Evolutionary conservation across 2,888 invertebrate genomes (phyloP), one percentile per base, ranked within the genome.

Genomic region (Miltochrista miniata): DNA sequence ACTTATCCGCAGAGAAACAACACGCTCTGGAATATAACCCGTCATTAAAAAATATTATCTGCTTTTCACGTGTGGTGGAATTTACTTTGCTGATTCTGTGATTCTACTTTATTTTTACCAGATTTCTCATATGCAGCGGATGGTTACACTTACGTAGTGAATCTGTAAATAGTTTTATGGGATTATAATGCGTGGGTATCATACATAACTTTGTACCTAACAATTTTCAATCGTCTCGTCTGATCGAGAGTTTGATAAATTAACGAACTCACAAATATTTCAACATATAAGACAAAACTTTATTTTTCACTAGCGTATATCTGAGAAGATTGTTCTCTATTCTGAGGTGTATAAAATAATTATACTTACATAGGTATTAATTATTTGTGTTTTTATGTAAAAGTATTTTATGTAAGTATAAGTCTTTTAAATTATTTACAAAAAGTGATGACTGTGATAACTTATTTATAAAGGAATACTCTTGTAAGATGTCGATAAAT

Each of bases 51-150:
- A 18, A 1, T 15, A 1, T 7, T 15, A 5, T 7, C 52, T 54
- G 45, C 47, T 45, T 29, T 51, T 38, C 40, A 58, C 24, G 48
- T 51, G 46, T 66, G 52, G 63, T 47, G 53, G 62, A 68, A 53
- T 55, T 57, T 51, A 61, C 59, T 57, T 54, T 59, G 55, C 48
- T 39, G 58, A 62, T 47, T n/a, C n/a, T n/a, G n/a, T n/a, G n/a
- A n/a, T n/a, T 53, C 56, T 51, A 43, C 43, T 59, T 67, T 72
- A 72, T 68, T 72, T 72, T 64, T 70, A 64, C 50, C 52, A 49
- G 40, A 59, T 54, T 64, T 58, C 60, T 54, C 53, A 58, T 59
- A 56, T 60, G 49, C 58, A 56, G 47, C 36, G 35, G 54, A 61
- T 51, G 49, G 52, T 66, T 55, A 64, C 61, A 57, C 58, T 56